Base-by-base conservation (phyloP, 2,113 vertebrate genomes). In the Syngnathus scovelli region DNA sequence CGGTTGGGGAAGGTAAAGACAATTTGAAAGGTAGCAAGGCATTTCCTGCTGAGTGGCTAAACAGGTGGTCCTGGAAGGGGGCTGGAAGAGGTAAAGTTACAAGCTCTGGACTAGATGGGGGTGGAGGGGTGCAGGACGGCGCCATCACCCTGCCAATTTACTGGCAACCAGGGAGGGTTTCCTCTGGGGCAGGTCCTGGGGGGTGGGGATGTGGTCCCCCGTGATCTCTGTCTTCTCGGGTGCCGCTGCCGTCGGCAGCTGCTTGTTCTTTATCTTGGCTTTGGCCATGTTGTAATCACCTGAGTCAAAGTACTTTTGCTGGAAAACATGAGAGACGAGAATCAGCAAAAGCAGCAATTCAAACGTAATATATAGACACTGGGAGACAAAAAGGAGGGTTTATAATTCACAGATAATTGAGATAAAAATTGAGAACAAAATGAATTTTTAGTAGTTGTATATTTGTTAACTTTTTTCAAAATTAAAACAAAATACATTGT, bases 271-370 rank as follows among this genome's bases (percentile, higher is more conserved):
- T 79, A 96, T 95, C 86, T 98, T 98, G 27, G 96, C 96, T 89
- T 99, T 98, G 59, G 96, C 96, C 97, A 99, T 98, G 90, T 99
- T 99, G 90, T 99, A 99, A 89, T 99, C 96, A 1, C 97, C 97
- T 66, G 97, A 99, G 92, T 99, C 96, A 84, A 99, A 99, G 85
- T 99, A 99, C 79, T 99, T 99, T 96, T 96, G 96, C 96, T 99
- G 82, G 21, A 15, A 59, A 39, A 80, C 44, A 83, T 5, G 67
- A 2, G 37, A 44, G 23, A 61, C 23, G 56, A 52, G 11, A 75
- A 46, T 44, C 0, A 52, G 21, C 13, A 43, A 8, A 11, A 6
- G 21, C 60, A 3, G n/a, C n/a, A n/a, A 39, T 61, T n/a, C 11
- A 44, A 64, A 27, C 44, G 27, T 33, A 33, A 33, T 33, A 33